Evolutionary conservation across 1,140 invertebrate genomes (phyloP), one percentile per base, ranked within the genome.

Genomic region (Dinoponera quadriceps): DNA sequence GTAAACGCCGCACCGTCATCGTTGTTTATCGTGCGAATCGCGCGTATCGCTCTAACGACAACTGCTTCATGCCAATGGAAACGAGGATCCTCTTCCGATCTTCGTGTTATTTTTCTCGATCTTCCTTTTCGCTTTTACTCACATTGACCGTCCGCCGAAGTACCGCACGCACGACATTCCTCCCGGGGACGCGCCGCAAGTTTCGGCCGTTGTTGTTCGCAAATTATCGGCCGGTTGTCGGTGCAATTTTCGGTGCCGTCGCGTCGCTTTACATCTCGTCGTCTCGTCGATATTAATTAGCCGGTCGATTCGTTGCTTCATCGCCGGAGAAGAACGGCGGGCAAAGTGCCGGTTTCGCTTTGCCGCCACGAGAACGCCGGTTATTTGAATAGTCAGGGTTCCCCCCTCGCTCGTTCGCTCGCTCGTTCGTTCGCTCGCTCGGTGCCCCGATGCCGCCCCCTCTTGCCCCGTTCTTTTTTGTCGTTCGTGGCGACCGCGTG

Each of bases 271-370:
- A 14, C 51, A 74, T 73, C 38, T 44, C 55, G 51, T 69, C 48
- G 71, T 68, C 59, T 69, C 72, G 66, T 80, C 85, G 66, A 73
- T 62, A 44, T 68, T 72, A 62, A 82, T 85, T 51, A n/a, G 22
- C 60, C 48, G 51, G 54, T 18, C n/a, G 29, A 25, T 51, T 20
- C 3, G 13, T 4, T 29, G 38, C 3, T 44, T 44, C 38, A 9
- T 44, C 20, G 3, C 51, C 60, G 20, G 22, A 3, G 55, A 62
- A 49, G 49, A 48, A 38, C 22, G 51, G 18, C 18, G 29, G 55
- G 73, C 69, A 87, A 88, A 87, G 9, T 86, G 84, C 73, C 57
- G 62, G 88, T 84, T 86, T 86, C 78, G 82, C 60, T 4, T 74
- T 48, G 44, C 44, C 57, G 77, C 73, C 69, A 48, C 69, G 68